A percentile compares a stretch with the other conserved stretches of the same genome.
Conservation (phyloP, 2,113 vertebrate species). For the Gallinago undulata region DNA sequence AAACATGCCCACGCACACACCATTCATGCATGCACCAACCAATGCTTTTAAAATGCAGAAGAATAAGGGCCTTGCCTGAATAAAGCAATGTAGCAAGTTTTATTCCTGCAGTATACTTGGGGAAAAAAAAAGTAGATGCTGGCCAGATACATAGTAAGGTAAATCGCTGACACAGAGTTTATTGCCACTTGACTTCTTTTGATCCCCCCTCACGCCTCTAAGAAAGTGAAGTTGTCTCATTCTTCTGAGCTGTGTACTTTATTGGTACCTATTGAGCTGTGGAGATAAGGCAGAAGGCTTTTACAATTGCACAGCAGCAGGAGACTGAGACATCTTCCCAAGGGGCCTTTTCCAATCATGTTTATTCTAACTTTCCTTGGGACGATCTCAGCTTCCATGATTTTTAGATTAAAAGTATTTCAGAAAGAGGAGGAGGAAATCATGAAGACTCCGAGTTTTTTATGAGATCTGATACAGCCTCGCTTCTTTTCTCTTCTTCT, state of each 20-base stretch:
- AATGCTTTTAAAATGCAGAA: neutral
- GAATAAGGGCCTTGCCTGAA: neutral
- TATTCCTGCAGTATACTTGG: neutral
- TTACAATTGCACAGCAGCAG: constrained; percentile 36
- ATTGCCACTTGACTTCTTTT: constrained; percentile 39
- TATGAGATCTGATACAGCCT: neutral
- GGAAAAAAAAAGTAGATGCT: neutral
- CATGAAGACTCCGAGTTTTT: neutral
- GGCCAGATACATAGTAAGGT: neutral
- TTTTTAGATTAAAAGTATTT: constrained; percentile 18
- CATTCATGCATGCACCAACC: neutral
- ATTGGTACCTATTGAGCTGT: constrained; percentile 43
- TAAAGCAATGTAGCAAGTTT: neutral
- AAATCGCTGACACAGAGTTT: neutral
- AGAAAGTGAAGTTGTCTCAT: constrained; percentile 32
- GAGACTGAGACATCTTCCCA: constrained; percentile 9
- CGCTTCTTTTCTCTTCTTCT: neutral
- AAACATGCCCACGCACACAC: neutral
- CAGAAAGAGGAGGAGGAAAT: neutral
- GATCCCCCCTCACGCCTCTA: constrained; percentile 7
- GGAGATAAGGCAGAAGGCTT: constrained; percentile 18
- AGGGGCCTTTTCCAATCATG: constrained; percentile 3
- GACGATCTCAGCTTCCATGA: constrained; percentile 37
- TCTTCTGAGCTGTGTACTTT: constrained; percentile 29
- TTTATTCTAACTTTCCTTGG: constrained; percentile 50